These are phyloP conservation scores for Sesamia nonagrioides DNA, from an alignment of 1,140 invertebrate species.

Conservation along the genomic window DNA sequence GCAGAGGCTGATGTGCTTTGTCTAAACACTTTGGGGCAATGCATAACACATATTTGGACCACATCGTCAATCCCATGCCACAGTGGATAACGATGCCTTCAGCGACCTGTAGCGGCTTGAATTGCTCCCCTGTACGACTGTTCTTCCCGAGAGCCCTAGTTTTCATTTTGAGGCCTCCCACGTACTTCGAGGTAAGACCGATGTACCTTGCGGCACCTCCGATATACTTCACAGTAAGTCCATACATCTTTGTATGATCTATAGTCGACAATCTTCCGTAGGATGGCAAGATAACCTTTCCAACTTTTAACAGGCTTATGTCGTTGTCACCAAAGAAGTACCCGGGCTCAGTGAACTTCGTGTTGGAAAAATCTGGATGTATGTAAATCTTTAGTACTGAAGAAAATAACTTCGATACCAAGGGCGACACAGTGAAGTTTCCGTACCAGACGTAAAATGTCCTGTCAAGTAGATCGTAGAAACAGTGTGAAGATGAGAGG, in stretches of 20 bases:
- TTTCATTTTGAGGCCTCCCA: neutral
- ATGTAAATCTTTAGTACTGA: neutral
- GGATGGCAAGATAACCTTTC: neutral
- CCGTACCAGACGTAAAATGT: constrained; percentile 12
- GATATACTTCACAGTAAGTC: neutral
- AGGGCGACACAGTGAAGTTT: neutral
- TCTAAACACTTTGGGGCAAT: constrained; percentile 6
- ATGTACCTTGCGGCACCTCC: neutral
- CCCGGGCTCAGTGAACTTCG: neutral
- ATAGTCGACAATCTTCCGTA: constrained; percentile 1
- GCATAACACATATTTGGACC: constrained; percentile 1
- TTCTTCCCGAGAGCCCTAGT: neutral
- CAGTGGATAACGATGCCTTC: constrained; percentile 4
- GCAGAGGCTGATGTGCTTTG: neutral
- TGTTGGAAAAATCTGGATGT: neutral
- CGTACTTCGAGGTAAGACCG: neutral
- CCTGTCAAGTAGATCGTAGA: neutral
- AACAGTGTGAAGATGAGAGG: constrained; percentile 7
- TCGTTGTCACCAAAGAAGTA: constrained; percentile 26
- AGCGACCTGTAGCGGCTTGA: neutral
- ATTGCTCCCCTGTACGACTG: neutral
- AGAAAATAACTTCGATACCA: neutral
- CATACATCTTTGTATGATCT: constrained; percentile 7
- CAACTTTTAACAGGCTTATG: neutral
- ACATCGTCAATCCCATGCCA: neutral